Evolutionary conservation across 2,888 invertebrate species (phyloP), one percentile per base, ranked within the genome.

Genomic region (Lepidocyrtinus sp.): DNA sequence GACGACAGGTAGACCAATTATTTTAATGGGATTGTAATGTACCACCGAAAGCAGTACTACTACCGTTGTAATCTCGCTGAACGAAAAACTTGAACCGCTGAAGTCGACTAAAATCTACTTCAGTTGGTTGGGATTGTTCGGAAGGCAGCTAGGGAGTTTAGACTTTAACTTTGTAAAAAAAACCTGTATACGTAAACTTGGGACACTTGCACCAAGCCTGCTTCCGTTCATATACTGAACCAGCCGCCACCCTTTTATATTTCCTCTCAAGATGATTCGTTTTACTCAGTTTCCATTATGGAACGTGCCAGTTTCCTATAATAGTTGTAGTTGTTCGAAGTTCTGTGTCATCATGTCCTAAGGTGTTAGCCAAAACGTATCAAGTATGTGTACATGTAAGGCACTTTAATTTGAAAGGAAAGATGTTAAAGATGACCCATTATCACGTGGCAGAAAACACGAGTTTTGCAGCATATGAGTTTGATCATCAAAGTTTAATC

Each of bases 11-110:
- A 82, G 82, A 75, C 82, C 82, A 82, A 82, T 82, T 82, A 82
- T 82, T 82, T 82, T 82, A 82, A 82, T 82, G 82, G 82, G 78
- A 75, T 82, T 82, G 78, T 82, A 82, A 82, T 82, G 82, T 82
- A 82, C 79, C 79, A 79, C 79, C 79, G 69, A 73, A 74, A 79
- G 79, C 79, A 74, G 79, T 74, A 74, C 68, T 65, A 75, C 26
- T 67, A 27, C n/a, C n/a, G n/a, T n/a, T n/a, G n/a, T n/a, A n/a
- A n/a, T n/a, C n/a, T n/a, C n/a, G n/a, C 63, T 45, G 62, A 36
- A 36, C 36, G 12, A n/a, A 36, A 36, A 36, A 36, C 36, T 36
- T 36, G 36, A 7, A 36, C 36, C 36, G 36, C 36, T 36, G 36
- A 7, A 7, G 36, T 12, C 36, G 12, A 12, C 36, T 36, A 36